Conservation (phyloP, 2,113 vertebrate genomes). For the Bagarius yarrelli region DNA sequence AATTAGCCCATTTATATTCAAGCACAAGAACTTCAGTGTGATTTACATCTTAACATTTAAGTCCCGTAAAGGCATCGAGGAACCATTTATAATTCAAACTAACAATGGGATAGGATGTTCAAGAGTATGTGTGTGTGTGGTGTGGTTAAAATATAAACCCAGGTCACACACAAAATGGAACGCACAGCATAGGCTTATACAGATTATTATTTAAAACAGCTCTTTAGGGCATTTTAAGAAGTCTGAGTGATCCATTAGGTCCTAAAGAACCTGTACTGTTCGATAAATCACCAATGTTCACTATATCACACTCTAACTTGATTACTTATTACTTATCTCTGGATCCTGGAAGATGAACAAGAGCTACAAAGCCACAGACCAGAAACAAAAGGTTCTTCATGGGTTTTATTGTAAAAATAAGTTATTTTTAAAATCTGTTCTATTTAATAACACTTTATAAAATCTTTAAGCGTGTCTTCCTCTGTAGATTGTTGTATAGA, state of each 20-base stretch:
- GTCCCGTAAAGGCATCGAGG: not conserved
- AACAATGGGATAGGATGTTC: not conserved
- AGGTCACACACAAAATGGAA: not conserved
- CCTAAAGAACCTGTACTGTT: too few species aligned
- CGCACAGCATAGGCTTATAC: not conserved
- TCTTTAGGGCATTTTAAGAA: not conserved
- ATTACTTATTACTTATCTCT: too few species aligned
- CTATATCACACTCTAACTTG: too few species aligned
- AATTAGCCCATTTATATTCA: conserved; percentile 29
- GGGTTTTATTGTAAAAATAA: too few species aligned
- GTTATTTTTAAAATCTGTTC: too few species aligned
- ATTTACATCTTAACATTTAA: conserved; percentile 22
- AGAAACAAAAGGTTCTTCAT: too few species aligned
- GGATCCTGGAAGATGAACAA: too few species aligned
- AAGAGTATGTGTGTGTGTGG: not conserved
- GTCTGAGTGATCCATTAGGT: not conserved
- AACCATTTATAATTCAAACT: conserved; percentile 14
- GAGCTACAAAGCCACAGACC: too few species aligned
- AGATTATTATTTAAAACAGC: not conserved
- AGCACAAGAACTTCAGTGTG: conserved; percentile 2
- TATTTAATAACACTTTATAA: too few species aligned
- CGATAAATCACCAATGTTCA: too few species aligned
- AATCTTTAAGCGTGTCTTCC: too few species aligned
- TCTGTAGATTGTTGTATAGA: not conserved
- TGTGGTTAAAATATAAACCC: not conserved